Percentiles rank a stretch among this genome's conserved stretches.
Evolutionary conservation across 1,140 invertebrate genomes (phyloP).

Genomic region (Chlorops oryzae): DNA sequence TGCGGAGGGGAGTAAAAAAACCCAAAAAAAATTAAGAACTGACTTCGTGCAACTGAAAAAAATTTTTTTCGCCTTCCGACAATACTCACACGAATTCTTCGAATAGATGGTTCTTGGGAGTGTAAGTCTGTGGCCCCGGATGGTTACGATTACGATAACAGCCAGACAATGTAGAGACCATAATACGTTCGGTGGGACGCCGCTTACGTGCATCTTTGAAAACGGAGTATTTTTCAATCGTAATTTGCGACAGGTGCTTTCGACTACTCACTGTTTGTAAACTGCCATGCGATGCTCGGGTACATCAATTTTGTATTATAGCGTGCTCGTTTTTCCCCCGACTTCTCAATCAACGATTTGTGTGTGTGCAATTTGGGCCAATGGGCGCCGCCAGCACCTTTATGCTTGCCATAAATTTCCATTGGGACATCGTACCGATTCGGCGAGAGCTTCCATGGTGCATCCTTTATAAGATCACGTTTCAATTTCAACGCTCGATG

Average conservation of each 20-base stretch:
- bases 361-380: conserved; percentile 25
- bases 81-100: neutral
- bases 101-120: neutral
- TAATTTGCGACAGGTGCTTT: too few species aligned
- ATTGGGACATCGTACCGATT: conserved; percentile 30
- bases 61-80: too few species aligned
- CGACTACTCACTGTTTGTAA: neutral
- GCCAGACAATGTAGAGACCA: conserved; percentile 15
- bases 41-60: neutral
- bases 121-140: conserved; percentile 21
- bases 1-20: neutral
- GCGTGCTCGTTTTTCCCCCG: conserved; percentile 1
- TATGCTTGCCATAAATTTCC: conserved; percentile 16
- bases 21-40: neutral
- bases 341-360: neutral
- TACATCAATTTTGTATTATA: conserved; percentile 23
- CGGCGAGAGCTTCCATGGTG: conserved; percentile 28
- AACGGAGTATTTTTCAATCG: too few species aligned
- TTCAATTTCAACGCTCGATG: conserved; percentile 13
- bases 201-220: conserved; percentile 33
- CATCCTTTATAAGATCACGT: conserved; percentile 23
- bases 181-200: conserved; percentile 20
- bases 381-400: conserved; percentile 24
- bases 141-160: conserved; percentile 30
- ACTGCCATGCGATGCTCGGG: conserved; percentile 19